A percentile compares a stretch with the other conserved stretches of the same genome.
Evolutionary conservation across 2,888 invertebrate species (phyloP).

Genomic region (Lochmaea crataegi): DNA sequence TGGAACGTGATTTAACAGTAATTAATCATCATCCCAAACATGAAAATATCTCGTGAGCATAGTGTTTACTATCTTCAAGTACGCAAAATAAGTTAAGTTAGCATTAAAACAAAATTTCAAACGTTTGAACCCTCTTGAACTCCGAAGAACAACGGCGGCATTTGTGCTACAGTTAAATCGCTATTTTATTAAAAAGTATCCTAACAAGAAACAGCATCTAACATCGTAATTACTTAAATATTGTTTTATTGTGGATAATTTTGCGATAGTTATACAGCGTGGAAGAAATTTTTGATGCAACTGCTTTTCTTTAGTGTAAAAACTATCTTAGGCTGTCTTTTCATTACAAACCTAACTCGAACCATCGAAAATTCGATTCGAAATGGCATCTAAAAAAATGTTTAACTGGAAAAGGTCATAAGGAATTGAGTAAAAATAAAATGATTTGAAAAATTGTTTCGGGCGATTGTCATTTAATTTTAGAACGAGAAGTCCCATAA

Average conservation of each 20-base stretch:
- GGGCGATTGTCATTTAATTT: too few relatives aligned
- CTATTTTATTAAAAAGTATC: background rate
- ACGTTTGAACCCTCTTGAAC: conserved; percentile 26
- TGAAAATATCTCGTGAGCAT: conserved; percentile 13
- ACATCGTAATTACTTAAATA: background rate
- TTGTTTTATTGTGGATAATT: background rate
- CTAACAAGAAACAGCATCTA: conserved; percentile 1
- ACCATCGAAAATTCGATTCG: too few relatives aligned
- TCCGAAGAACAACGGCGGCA: conserved; percentile 13
- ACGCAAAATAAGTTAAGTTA: conserved; percentile 12
- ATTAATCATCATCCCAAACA: conserved; percentile 18
- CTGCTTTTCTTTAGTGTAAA: too few relatives aligned
- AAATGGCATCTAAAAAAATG: too few relatives aligned
- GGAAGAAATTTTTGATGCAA: background rate
- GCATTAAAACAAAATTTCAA: conserved; percentile 13
- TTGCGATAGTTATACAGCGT: background rate
- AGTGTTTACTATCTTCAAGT: conserved; percentile 13
- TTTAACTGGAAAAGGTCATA: too few relatives aligned
- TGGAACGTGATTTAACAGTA: conserved; percentile 18
- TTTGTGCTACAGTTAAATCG: conserved; percentile 13
- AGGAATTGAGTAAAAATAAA: too few relatives aligned
- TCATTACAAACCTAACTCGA: too few relatives aligned
- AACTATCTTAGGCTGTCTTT: too few relatives aligned
- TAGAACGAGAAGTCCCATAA: too few relatives aligned
- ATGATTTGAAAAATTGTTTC: too few relatives aligned